Evolutionary conservation across 2,113 vertebrate species (phyloP).

Genomic region (Daboia siamensis): DNA sequence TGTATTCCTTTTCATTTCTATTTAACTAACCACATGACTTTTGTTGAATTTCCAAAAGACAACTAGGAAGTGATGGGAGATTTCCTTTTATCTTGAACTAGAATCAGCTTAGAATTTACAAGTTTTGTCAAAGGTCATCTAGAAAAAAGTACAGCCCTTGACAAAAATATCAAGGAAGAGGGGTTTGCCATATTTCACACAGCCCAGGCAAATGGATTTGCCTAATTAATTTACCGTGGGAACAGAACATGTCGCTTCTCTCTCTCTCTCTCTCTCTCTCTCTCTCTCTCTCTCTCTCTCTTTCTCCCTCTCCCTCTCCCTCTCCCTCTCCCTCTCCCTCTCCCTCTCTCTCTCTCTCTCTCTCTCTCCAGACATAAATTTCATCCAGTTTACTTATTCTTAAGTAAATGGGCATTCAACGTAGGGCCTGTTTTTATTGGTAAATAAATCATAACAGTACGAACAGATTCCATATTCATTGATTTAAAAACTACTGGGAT

Average conservation of each 20-base stretch:
- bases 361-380: not conserved
- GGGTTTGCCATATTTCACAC: not conserved
- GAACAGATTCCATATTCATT: not conserved
- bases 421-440: not conserved
- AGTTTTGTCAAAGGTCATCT: not conserved
- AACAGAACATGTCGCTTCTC: not conserved
- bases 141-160: not conserved
- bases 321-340: no score
- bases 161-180: not conserved
- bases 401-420: not conserved
- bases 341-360: not conserved
- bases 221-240: not conserved
- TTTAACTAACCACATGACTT: not conserved
- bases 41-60: not conserved
- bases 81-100: not conserved
- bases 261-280: not conserved
- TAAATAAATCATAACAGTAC: not conserved
- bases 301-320: no score
- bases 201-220: not conserved
- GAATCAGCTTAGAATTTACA: not conserved
- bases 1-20: not conserved
- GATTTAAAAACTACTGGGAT: no score
- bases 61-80: not conserved
- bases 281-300: no score
- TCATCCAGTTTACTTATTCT: not conserved